Conservation (phyloP, 2,888 invertebrate genomes). For the Neoascia interrupta region DNA sequence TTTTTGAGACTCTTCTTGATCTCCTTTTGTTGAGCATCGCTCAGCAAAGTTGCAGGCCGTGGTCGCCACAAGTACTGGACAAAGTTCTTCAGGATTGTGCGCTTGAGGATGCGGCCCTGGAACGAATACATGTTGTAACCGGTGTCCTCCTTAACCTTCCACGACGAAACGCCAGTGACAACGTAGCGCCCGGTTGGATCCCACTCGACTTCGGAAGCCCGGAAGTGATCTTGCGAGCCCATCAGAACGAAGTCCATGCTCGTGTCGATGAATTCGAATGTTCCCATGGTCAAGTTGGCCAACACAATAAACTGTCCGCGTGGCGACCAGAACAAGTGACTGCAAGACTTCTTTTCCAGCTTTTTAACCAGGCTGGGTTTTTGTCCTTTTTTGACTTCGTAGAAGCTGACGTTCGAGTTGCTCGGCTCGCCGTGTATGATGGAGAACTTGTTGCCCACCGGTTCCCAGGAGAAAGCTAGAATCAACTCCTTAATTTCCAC, state of each 20-base stretch:
- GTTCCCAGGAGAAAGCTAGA: conserved; percentile 99
- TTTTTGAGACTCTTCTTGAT: conserved; percentile 99
- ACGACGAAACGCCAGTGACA: conserved; percentile 95
- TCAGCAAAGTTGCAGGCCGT: conserved; percentile 91
- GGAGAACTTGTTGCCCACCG: conserved; percentile 96
- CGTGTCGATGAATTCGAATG: conserved; percentile 96
- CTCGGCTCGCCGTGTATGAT: conserved; percentile 95
- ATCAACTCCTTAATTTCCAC: conserved; percentile 96
- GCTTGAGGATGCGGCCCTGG: conserved; percentile 88
- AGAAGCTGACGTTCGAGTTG: conserved; percentile 93
- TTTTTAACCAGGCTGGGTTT: conserved; percentile 93
- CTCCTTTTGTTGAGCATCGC: conserved; percentile 93
- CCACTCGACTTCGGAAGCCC: conserved; percentile 97
- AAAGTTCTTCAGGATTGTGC: conserved; percentile 94
- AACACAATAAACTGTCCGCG: conserved; percentile 96
- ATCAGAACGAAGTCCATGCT: conserved; percentile 96
- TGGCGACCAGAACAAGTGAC: conserved; percentile 97
- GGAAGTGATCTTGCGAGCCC: conserved; percentile 96
- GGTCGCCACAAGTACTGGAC: conserved; percentile 98
- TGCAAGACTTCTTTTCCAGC: conserved; percentile 93
- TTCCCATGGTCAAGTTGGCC: conserved; percentile 93
- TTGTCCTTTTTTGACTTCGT: conserved; percentile 93
- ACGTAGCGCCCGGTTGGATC: conserved; percentile 99
- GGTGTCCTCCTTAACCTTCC: conserved; percentile 95
- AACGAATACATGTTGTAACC: conserved; percentile 99